Evolutionary conservation across 2,113 vertebrate genomes (phyloP).

Genomic region (Gambusia affinis): DNA sequence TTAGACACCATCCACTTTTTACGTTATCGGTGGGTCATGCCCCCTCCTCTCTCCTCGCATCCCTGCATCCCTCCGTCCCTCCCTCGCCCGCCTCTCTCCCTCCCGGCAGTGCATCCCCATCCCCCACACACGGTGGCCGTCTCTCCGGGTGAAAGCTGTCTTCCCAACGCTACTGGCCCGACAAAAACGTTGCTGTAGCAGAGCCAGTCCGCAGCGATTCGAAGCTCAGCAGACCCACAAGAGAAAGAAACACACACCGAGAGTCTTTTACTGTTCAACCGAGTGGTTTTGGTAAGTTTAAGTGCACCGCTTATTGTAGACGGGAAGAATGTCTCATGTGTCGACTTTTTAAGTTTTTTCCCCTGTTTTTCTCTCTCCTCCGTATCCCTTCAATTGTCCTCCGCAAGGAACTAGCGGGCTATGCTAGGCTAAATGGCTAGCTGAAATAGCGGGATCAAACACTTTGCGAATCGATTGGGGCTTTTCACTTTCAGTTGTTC

Average conservation of each 20-base stretch:
- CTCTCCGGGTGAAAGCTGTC: slow-evolving; percentile 71
- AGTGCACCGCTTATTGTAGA: slow-evolving; percentile 15
- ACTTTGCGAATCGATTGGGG: neutral
- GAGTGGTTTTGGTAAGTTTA: slow-evolving; percentile 64
- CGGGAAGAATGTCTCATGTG: slow-evolving; percentile 42
- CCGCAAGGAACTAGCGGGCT: slow-evolving; percentile 66
- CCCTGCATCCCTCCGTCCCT: slow-evolving; percentile 54
- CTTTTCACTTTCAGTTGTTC: neutral
- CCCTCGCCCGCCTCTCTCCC: slow-evolving; percentile 30
- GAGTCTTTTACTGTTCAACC: slow-evolving; percentile 34
- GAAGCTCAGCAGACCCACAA: slow-evolving; percentile 31
- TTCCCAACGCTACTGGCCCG: slow-evolving; percentile 67
- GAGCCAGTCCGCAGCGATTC: slow-evolving; percentile 59
- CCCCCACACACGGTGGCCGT: slow-evolving; percentile 76
- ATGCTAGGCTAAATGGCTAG: slow-evolving; percentile 68
- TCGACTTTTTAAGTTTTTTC: slow-evolving; percentile 47
- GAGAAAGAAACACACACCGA: slow-evolving; percentile 24
- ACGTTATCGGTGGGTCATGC: slow-evolving; percentile 23
- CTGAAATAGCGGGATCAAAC: slow-evolving; percentile 27
- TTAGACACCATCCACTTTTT: slow-evolving; percentile 21
- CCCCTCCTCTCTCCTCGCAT: slow-evolving; percentile 53
- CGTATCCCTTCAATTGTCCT: slow-evolving; percentile 72
- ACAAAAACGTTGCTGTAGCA: slow-evolving; percentile 63
- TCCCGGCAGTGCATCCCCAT: slow-evolving; percentile 73
- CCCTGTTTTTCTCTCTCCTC: slow-evolving; percentile 18